Evolutionary conservation across 2,888 invertebrate genomes (phyloP), one percentile per base, ranked within the genome.

Genomic region (Chesias legatella): DNA sequence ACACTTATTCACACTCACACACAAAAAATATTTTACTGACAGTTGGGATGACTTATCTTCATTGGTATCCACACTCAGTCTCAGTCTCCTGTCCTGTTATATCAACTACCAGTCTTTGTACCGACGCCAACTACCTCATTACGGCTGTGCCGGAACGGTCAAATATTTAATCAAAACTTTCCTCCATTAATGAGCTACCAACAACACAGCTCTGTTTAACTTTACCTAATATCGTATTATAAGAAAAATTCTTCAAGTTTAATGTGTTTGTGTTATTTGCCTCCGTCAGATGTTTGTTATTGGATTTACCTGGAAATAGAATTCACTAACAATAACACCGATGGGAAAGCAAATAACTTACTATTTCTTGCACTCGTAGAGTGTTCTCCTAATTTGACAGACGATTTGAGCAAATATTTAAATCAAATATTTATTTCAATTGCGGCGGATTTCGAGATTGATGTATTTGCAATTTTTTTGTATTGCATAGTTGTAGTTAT

Each of bases 101-200:
- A 80, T 60, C 78, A 76, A 86, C 86, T 84, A 85, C 81, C 79
- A 76, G 79, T 80, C 83, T 85, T 86, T 77, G 79, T 80, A 63
- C 60, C 63, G 67, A 57, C 56, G 61, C 61, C 67, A 67, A 67
- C 70, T 60, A 65, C 51, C 75, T 83, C 82, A 84, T 84, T 80
- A 82, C 75, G 71, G 76, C 74, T 73, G 68, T 70, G 69, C 62
- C 66, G 67, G 73, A 67, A 75, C 73, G 69, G 60, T 79, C 72
- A 84, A 86, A 86, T 86, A 86, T 85, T 86, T 85, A 63, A 51
- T 61, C 71, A 68, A 83, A 84, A 84, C 83, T 85, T 84, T 85
- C 81, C 52, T 75, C 80, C 76, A 73, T 80, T 86, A 85, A 79
- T 81, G 75, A 81, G 83, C 85, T 86, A 81, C 86, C 81, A 81